Conservation (phyloP, 2,113 vertebrate species). For the Hepsetus odoe region DNA sequence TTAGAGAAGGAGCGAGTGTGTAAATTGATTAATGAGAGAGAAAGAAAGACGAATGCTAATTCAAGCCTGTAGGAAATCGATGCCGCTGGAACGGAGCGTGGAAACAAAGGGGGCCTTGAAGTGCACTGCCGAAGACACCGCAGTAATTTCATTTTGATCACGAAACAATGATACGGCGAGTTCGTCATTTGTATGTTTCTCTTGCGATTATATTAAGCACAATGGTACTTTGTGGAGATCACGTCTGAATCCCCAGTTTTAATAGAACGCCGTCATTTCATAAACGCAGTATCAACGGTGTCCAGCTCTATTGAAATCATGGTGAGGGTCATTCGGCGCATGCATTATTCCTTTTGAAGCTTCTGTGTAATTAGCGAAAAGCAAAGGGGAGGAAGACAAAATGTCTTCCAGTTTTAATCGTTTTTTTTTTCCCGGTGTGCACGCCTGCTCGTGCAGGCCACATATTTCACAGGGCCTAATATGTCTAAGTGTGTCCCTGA, state of each 20-base stretch:
- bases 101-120: slow-evolving; percentile 61
- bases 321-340: slow-evolving; percentile 66
- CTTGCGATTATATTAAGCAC: slow-evolving; percentile 67
- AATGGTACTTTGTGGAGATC: slow-evolving; percentile 67
- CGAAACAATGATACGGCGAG: slow-evolving; percentile 63
- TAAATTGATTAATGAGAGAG: slow-evolving; percentile 61
- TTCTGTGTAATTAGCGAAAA: slow-evolving; percentile 73
- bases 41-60: slow-evolving; percentile 58
- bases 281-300: slow-evolving; percentile 66
- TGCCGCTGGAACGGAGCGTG: slow-evolving; percentile 54
- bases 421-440: slow-evolving; percentile 59
- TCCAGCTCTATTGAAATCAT: slow-evolving; percentile 58
- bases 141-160: slow-evolving; percentile 60
- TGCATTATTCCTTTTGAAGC: slow-evolving; percentile 72
- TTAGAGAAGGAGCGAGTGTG: slow-evolving; percentile 59
- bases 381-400: slow-evolving; percentile 72
- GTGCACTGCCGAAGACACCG: slow-evolving; percentile 51
- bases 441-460: slow-evolving; percentile 68
- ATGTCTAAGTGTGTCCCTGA: slow-evolving; percentile 55
- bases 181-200: slow-evolving; percentile 68
- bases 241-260: slow-evolving; percentile 66
- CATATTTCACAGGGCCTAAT: slow-evolving; percentile 64
- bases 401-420: slow-evolving; percentile 73
- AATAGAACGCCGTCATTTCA: slow-evolving; percentile 71
- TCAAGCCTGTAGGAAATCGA: slow-evolving; percentile 57